A percentile compares a stretch with the other conserved stretches of the same genome.
Conservation (phyloP, 2,888 invertebrate genomes). For the Hypomecis atomaria region DNA sequence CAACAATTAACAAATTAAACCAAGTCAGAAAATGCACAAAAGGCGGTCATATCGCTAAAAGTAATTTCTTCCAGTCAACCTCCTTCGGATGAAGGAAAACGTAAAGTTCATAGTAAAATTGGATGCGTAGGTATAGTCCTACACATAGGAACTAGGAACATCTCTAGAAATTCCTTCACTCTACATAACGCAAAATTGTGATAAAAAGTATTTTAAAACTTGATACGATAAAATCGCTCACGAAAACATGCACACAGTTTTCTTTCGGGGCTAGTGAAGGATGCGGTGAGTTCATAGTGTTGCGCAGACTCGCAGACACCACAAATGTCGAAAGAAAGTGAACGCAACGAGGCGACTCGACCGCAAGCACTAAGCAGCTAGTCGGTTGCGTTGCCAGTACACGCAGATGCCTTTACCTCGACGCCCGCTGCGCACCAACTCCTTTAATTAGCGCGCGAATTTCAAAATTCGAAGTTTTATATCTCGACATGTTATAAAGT, state of each 20-base stretch:
- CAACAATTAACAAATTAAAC: too few species aligned
- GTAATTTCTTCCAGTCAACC: too few species aligned
- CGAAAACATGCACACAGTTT: not conserved
- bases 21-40: too few species aligned
- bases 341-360: constrained; percentile 59
- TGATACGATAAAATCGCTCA: not conserved
- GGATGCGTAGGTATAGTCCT: too few species aligned
- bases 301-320: constrained; percentile 72
- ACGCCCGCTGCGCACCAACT: constrained; percentile 46
- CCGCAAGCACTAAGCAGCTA: constrained; percentile 32
- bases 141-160: too few species aligned
- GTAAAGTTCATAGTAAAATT: too few species aligned
- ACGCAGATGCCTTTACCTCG: constrained; percentile 50
- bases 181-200: too few species aligned
- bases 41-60: too few species aligned
- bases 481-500: constrained; percentile 27
- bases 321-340: constrained; percentile 82
- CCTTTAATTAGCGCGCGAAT: constrained; percentile 46
- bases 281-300: constrained; percentile 42
- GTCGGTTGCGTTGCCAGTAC: constrained; percentile 48
- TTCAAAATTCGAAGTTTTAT: constrained; percentile 36
- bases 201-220: not conserved
- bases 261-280: constrained; percentile 6
- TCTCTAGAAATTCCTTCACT: too few species aligned
- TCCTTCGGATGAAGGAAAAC: too few species aligned